Evolutionary conservation across 2,888 invertebrate genomes (phyloP).

Genomic region (Sminthurides aquaticus): DNA sequence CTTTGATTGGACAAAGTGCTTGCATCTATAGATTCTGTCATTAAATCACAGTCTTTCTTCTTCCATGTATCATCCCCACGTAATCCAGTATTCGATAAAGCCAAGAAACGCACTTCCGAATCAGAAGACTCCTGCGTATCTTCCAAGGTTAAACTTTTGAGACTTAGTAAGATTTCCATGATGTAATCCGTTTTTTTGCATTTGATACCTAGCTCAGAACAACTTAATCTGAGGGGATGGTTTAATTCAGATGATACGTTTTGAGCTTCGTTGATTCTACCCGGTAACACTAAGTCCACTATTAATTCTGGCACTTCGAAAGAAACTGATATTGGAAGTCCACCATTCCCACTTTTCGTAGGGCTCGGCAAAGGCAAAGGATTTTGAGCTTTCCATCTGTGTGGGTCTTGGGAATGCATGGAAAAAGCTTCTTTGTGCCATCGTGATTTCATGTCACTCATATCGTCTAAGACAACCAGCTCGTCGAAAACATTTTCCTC

Average conservation of each 20-base stretch:
- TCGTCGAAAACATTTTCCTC: conserved; percentile 30
- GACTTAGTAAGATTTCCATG: conserved; percentile 43
- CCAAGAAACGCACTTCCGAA: conserved; percentile 74
- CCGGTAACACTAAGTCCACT: conserved; percentile 55
- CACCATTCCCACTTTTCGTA: conserved; percentile 33
- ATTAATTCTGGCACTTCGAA: conserved; percentile 69
- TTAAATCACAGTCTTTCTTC: neutral
- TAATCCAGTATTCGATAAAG: conserved; percentile 58
- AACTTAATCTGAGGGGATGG: conserved; percentile 34
- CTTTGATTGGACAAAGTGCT: conserved; percentile 2
- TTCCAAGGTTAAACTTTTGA: conserved; percentile 82
- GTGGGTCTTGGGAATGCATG: neutral
- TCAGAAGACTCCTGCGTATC: conserved; percentile 72
- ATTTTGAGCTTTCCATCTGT: conserved; percentile 9
- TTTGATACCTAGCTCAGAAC: conserved; percentile 35
- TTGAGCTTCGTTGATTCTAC: neutral
- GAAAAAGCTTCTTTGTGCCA: conserved; percentile 34
- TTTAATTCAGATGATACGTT: conserved; percentile 28
- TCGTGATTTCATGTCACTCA: conserved; percentile 14
- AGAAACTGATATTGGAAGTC: conserved; percentile 50
- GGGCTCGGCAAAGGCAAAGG: conserved; percentile 39
- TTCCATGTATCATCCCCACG: conserved; percentile 44
- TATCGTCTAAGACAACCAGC: conserved; percentile 26
- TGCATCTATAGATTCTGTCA: neutral
- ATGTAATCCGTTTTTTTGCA: conserved; percentile 36